These are phyloP conservation scores for Priocnemis perturbator DNA, from an alignment of 2,888 invertebrate genomes.

Conservation along the genomic window DNA sequence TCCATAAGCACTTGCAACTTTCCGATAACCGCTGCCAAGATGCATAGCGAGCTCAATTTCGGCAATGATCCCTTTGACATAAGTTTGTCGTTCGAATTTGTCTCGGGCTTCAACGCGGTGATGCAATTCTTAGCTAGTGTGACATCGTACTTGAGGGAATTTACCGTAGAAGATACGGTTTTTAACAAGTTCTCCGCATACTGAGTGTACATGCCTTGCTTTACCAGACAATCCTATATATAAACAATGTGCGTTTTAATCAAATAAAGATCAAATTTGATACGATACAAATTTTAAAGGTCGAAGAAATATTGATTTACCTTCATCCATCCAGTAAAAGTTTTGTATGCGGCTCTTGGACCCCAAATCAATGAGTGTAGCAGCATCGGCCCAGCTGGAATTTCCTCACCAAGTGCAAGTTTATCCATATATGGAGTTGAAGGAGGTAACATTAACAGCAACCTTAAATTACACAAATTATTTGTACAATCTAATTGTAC, in stretches of 20 bases:
- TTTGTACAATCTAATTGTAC: background rate
- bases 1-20: constrained; percentile 83
- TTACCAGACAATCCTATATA: constrained; percentile 86
- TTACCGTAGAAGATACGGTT: constrained; percentile 84
- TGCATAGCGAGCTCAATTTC: constrained; percentile 84
- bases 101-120: constrained; percentile 77
- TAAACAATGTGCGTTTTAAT: too few species aligned
- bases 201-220: constrained; percentile 93
- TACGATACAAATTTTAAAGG: background rate
- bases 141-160: constrained; percentile 79
- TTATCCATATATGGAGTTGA: constrained; percentile 91
- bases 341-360: constrained; percentile 88
- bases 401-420: constrained; percentile 81
- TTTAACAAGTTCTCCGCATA: constrained; percentile 83
- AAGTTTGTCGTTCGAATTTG: constrained; percentile 67
- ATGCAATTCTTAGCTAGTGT: constrained; percentile 80
- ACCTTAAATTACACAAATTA: constrained; percentile 73
- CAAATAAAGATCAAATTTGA: too few species aligned
- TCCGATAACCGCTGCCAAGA: constrained; percentile 86
- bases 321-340: constrained; percentile 92
- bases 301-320: constrained; percentile 52
- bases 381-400: constrained; percentile 83
- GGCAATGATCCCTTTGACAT: constrained; percentile 77
- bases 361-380: constrained; percentile 94
- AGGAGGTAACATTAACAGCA: constrained; percentile 91